phyloP scores from a whole-genome alignment of 2,797 vertebrate genomes.

The Denticeps clupeoides region DNA sequence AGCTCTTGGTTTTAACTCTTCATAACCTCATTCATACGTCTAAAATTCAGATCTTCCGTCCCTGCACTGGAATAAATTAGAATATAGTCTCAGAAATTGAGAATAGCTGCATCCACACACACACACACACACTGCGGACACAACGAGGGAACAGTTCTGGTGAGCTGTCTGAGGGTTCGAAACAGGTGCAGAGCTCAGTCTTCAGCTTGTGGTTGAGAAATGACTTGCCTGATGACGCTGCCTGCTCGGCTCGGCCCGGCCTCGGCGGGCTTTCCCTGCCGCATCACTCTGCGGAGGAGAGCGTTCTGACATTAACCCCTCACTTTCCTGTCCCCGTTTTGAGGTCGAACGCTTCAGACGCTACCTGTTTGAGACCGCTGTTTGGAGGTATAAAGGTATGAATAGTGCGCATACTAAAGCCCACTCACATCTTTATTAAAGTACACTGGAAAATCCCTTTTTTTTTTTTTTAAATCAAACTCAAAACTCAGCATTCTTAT shows the following conservation, averaged over 20 bases:
- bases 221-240: conserved; percentile 23
- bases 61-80: too few relatives aligned
- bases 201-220: conserved; percentile 26
- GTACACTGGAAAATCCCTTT: conserved; percentile 46
- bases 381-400: conserved; percentile 32
- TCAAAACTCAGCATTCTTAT: too few relatives aligned
- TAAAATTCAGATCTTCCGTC: too few relatives aligned
- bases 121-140: too few relatives aligned
- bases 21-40: too few relatives aligned
- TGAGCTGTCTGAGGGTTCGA: too few relatives aligned
- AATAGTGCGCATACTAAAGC: conserved; percentile 26
- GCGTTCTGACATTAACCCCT: conserved; percentile 45
- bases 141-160: too few relatives aligned
- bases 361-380: conserved; percentile 37
- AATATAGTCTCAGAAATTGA: too few relatives aligned
- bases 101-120: too few relatives aligned
- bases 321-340: conserved; percentile 36
- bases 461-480: not conserved
- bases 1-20: too few relatives aligned
- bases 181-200: too few relatives aligned
- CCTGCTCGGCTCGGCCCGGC: conserved; percentile 19
- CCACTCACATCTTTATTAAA: conserved; percentile 12
- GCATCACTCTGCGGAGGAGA: conserved; percentile 23
- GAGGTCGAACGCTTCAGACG: conserved; percentile 31
- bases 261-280: conserved; percentile 45